phyloP scores from a whole-genome alignment of 2,797 vertebrate species.

The Odontamblyopus lacepedii region DNA sequence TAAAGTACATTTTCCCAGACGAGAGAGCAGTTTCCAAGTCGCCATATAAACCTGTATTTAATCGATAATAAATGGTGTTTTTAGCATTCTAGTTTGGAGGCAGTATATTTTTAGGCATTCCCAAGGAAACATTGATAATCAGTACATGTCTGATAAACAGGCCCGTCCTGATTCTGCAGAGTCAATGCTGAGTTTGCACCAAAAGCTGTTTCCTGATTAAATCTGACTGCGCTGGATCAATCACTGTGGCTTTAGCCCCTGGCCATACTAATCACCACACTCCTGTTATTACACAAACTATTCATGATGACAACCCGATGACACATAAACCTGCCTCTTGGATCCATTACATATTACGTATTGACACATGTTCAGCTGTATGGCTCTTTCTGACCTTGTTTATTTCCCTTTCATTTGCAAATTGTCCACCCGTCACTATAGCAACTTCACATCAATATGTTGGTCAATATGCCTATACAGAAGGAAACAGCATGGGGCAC shows the following conservation, averaged over 20 bases:
- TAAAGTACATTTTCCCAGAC: background rate
- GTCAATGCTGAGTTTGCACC: conserved; percentile 10
- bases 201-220: conserved; percentile 9
- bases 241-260: background rate
- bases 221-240: background rate
- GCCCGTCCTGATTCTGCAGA: background rate
- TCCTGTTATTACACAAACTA: background rate
- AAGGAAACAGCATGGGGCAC: background rate
- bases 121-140: conserved; percentile 2
- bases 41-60: too few species aligned
- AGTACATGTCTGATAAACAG: background rate
- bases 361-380: background rate
- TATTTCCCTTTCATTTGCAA: background rate
- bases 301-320: background rate
- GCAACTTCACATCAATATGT: background rate
- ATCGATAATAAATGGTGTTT: background rate
- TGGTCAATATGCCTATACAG: background rate
- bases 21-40: background rate
- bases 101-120: background rate
- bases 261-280: background rate
- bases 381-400: background rate
- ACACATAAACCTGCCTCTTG: background rate
- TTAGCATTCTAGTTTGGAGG: background rate
- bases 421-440: background rate
- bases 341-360: background rate